Evolutionary conservation across 2,113 vertebrate genomes (phyloP).

Genomic region (Pardalotus punctatus): DNA sequence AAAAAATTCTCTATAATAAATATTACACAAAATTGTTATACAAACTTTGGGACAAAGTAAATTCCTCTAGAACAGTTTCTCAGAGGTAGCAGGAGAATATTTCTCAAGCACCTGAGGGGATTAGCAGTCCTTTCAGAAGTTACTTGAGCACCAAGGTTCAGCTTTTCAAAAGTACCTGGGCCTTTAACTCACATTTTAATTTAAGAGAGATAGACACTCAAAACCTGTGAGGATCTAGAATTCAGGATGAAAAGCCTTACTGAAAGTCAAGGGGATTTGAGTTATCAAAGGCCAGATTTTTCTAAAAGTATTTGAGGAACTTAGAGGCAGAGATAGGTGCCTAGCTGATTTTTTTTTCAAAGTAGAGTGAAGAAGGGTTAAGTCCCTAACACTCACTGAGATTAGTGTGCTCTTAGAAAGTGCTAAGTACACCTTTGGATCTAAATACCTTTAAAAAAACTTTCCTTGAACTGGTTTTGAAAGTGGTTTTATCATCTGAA

Average conservation of each 20-base stretch:
- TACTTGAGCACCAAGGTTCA: neutral
- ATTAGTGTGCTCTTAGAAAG: constrained; percentile 18
- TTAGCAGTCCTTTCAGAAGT: neutral
- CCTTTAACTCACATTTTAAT: constrained; percentile 11
- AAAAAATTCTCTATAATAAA: constrained; percentile 45
- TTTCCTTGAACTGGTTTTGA: neutral
- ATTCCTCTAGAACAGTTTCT: neutral
- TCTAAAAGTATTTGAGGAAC: neutral
- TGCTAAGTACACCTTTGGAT: constrained; percentile 13
- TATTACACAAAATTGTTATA: constrained; percentile 3
- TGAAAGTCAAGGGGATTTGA: constrained; percentile 24
- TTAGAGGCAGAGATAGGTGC: neutral
- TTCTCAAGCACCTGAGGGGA: neutral
- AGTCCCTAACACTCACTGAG: constrained; percentile 16
- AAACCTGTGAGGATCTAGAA: constrained; percentile 14
- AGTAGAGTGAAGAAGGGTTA: constrained; percentile 27
- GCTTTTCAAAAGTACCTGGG: neutral
- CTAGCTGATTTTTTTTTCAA: neutral
- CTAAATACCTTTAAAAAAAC: neutral
- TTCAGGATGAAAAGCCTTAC: constrained; percentile 18
- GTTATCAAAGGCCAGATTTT: constrained; percentile 43
- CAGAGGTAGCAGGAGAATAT: neutral
- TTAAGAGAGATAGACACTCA: neutral
- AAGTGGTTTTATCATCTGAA: constrained; percentile 1
- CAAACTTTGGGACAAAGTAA: constrained; percentile 33